Conservation (phyloP, 2,888 invertebrate genomes). For the Emmelina monodactyla region DNA sequence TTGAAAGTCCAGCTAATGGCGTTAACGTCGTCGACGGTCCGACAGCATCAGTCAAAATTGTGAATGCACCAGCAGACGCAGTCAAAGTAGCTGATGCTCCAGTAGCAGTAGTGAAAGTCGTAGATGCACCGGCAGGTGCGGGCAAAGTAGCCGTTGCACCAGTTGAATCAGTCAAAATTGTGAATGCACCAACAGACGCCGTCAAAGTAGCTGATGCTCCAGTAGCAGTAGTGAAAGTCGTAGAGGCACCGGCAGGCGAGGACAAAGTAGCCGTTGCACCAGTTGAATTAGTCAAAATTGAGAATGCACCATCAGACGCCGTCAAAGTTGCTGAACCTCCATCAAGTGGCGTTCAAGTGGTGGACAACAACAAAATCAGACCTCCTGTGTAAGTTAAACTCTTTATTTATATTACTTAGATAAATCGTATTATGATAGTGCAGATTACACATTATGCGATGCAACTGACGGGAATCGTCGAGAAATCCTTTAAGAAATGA, state of each 20-base stretch:
- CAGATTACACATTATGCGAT: not conserved
- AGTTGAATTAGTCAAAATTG: not conserved
- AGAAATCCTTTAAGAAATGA: too few relatives aligned
- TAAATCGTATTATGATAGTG: too few relatives aligned
- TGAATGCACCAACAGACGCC: not conserved
- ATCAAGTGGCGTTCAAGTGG: not conserved
- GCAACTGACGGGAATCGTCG: too few relatives aligned
- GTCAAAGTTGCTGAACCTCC: not conserved
- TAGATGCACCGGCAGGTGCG: not conserved
- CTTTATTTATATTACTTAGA: too few relatives aligned
- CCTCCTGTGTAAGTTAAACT: too few relatives aligned
- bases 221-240: not conserved
- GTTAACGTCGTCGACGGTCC: slow-evolving; percentile 1
- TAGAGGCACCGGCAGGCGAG: not conserved
- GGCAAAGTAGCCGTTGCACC: too few relatives aligned
- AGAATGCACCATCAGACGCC: not conserved
- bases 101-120: not conserved
- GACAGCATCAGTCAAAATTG: not conserved
- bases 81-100: too few relatives aligned
- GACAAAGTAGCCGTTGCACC: too few relatives aligned
- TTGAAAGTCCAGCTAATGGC: not conserved
- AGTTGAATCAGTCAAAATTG: not conserved
- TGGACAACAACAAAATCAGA: too few relatives aligned
- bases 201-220: not conserved
- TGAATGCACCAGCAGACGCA: not conserved